Base-by-base conservation (phyloP, 2,797 vertebrate species). In the Gorsachius magnificus region DNA sequence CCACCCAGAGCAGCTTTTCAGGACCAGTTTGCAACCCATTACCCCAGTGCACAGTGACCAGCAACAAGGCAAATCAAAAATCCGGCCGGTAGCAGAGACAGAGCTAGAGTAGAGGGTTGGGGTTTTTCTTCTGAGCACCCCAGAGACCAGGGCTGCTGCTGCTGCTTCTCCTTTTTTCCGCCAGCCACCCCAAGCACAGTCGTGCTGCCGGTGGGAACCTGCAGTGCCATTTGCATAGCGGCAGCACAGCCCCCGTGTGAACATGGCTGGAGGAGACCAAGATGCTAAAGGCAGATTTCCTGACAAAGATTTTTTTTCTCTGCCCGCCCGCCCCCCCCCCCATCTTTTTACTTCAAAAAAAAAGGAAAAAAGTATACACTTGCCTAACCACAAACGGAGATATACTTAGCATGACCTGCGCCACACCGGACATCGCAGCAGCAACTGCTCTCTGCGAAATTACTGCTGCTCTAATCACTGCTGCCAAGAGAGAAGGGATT, bases 151-250 rank as follows among this genome's bases (percentile, higher is more conserved):
- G 15, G 38, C 38, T 38, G 78, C 16, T 71, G 90, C 36, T 78
- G 89, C 71, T 85, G 93, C 94, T 97, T 94, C 95, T 96, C 36
- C 36, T 95, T 96, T 96, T 94, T 87, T 43, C 57, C 31, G 9
- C 50, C 61, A 71, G 82, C 10, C 45, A 1, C 41, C 75, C 71
- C 48, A 5, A 63, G 72, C 2, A 3, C 46, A 43, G 57, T 9
- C 18, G 3, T 25, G 65, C 57, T 91, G 87, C 74, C 6, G 88
- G 82, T 86, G 85, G 76, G 89, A 96, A 94, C 88, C 83, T 89
- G 72, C n/a, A 51, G 43, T 20, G 26, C 53, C 48, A 95, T 94
- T 94, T 92, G 86, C 68, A 94, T 96, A 96, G 57, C 13, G 20
- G 83, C 54, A 21, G 48, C 36, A 2, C 18, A 13, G 24, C 38